phyloP scores from a whole-genome alignment of 1,140 invertebrate species.

The Brachionus manjavacas region DNA sequence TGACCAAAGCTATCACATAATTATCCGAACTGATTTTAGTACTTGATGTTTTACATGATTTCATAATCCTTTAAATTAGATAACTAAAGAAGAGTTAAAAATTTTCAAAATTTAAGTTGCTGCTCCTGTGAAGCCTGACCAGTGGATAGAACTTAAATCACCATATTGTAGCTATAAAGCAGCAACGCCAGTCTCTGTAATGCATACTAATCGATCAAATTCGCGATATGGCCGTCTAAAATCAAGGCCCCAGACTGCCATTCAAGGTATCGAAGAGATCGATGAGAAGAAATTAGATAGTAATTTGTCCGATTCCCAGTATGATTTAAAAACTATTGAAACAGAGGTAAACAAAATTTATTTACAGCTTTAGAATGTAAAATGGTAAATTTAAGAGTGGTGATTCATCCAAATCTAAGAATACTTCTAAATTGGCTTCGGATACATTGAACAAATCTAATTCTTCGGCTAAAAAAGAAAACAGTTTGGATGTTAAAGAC shows the following conservation, averaged over 20 bases:
- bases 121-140: conserved; percentile 48
- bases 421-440: neutral
- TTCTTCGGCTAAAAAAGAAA: conserved; percentile 21
- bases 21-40: no score
- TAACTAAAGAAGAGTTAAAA: neutral
- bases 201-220: conserved; percentile 43
- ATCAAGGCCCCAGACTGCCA: conserved; percentile 46
- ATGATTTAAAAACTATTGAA: neutral
- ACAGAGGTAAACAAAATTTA: neutral
- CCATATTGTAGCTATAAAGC: conserved; percentile 56
- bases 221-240: conserved; percentile 45
- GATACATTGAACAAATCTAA: neutral
- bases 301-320: neutral
- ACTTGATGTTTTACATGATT: neutral
- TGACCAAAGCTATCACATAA: no score
- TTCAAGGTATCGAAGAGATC: conserved; percentile 50
- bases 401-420: neutral
- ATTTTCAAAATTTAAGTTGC: neutral
- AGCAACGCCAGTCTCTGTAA: conserved; percentile 48
- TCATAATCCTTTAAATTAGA: neutral
- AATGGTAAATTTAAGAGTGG: neutral
- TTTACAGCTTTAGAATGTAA: neutral
- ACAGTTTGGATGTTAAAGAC: neutral
- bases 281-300: conserved; percentile 52
- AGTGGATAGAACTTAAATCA: conserved; percentile 54